Evolutionary conservation across 2,797 vertebrate genomes (phyloP).

Genomic region (Echiichthys vipera): DNA sequence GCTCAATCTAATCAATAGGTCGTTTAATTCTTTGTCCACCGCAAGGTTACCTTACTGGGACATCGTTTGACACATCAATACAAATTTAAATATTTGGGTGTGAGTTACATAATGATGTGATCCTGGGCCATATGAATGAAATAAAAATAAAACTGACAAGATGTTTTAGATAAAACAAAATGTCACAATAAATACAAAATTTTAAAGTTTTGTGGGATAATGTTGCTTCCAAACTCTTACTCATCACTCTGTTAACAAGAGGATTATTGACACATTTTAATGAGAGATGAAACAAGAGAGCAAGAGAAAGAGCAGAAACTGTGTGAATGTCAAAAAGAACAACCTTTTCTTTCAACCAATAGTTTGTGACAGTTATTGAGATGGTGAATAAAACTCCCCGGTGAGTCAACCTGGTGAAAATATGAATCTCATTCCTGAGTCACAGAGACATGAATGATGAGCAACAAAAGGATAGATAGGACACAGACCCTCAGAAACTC

Average conservation of each 20-base stretch:
- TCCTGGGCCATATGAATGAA: background rate
- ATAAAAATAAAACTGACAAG: background rate
- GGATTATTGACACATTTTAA: background rate
- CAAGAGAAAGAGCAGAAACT: background rate
- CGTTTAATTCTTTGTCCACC: background rate
- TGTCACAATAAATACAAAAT: background rate
- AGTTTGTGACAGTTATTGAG: slow-evolving; percentile 31
- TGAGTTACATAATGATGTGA: background rate
- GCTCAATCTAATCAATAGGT: slow-evolving; percentile 14
- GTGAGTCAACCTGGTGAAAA: slow-evolving; percentile 53
- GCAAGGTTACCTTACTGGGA: background rate
- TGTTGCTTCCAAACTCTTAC: background rate
- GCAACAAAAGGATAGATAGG: slow-evolving; percentile 20
- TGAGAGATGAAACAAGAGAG: background rate
- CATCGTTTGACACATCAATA: background rate
- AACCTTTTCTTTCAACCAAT: slow-evolving; percentile 19
- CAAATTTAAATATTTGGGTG: background rate
- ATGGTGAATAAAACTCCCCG: slow-evolving; percentile 24
- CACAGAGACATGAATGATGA: slow-evolving; percentile 40
- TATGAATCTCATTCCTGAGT: slow-evolving; percentile 40
- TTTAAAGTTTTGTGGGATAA: background rate
- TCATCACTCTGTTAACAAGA: background rate
- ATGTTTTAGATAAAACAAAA: background rate
- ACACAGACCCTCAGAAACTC: slow-evolving; percentile 3
- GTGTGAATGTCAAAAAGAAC: background rate